phyloP scores from a whole-genome alignment of 2,888 invertebrate species.

The Xylota segnis region DNA sequence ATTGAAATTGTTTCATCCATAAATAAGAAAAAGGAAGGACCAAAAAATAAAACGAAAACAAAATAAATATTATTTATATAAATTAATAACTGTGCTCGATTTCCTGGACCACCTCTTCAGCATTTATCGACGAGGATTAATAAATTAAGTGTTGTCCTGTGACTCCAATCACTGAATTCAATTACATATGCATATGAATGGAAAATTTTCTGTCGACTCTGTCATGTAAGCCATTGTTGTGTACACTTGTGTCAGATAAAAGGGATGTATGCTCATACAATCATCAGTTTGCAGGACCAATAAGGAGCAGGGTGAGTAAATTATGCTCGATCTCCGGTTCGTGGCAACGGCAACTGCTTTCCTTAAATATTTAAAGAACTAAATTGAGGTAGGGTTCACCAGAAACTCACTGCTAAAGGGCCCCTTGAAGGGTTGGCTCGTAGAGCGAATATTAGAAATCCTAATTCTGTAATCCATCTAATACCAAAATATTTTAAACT shows the following conservation, averaged over 20 bases:
- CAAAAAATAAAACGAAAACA: conserved; percentile 29
- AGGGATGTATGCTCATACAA: background rate
- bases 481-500: too few relatives aligned
- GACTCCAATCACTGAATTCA: conserved; percentile 50
- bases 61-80: conserved; percentile 59
- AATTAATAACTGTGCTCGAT: conserved; percentile 54
- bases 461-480: too few relatives aligned
- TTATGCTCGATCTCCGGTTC: too few relatives aligned
- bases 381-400: too few relatives aligned
- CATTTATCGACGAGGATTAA: conserved; percentile 57
- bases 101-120: conserved; percentile 33
- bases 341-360: too few relatives aligned
- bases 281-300: too few relatives aligned
- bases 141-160: conserved; percentile 68
- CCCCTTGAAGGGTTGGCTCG: too few relatives aligned
- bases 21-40: conserved; percentile 29
- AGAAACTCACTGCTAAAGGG: too few relatives aligned
- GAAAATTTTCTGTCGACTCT: conserved; percentile 6
- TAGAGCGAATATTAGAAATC: too few relatives aligned
- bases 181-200: conserved; percentile 21
- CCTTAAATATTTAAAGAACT: too few relatives aligned
- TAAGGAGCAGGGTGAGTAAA: too few relatives aligned
- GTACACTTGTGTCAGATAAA: conserved; percentile 16
- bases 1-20: conserved; percentile 16
- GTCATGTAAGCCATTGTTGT: background rate